Conservation (phyloP, 35 echinoderm and acorn worm species). For the Heliocidaris tuberculata region DNA sequence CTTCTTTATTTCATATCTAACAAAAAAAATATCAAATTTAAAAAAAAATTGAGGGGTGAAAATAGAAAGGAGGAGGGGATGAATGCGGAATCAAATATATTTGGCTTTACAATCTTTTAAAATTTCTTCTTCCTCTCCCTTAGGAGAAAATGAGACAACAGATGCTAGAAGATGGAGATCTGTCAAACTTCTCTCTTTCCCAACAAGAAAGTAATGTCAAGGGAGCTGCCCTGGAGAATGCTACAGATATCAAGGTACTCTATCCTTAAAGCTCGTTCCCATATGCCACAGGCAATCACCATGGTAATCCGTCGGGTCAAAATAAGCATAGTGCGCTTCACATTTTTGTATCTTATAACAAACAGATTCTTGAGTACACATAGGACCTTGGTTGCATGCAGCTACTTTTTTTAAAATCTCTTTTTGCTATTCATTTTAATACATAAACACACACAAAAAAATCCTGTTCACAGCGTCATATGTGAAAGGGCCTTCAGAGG, state of each 20-base stretch:
- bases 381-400: neutral
- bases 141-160: slow-evolving; percentile 72
- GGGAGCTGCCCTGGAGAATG: slow-evolving; percentile 90
- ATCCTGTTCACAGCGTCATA: too few relatives aligned
- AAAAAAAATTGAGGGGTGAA: too few relatives aligned
- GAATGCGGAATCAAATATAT: too few relatives aligned
- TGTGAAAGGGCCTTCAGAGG: too few relatives aligned
- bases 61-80: too few relatives aligned
- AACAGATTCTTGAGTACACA: neutral
- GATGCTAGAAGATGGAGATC: slow-evolving; percentile 71
- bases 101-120: too few relatives aligned
- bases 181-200: slow-evolving; percentile 84
- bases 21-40: too few relatives aligned
- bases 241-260: slow-evolving; percentile 89
- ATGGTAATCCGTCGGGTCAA: too few relatives aligned
- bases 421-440: too few relatives aligned
- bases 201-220: slow-evolving; percentile 75
- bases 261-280: neutral
- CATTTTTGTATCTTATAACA: neutral
- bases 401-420: too few relatives aligned
- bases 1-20: too few relatives aligned
- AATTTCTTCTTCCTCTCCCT: neutral
- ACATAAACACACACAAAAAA: too few relatives aligned
- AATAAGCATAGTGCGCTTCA: neutral
- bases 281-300: neutral